Base-by-base conservation (phyloP, 1,140 invertebrate genomes). In the Nasonia longicornis region DNA sequence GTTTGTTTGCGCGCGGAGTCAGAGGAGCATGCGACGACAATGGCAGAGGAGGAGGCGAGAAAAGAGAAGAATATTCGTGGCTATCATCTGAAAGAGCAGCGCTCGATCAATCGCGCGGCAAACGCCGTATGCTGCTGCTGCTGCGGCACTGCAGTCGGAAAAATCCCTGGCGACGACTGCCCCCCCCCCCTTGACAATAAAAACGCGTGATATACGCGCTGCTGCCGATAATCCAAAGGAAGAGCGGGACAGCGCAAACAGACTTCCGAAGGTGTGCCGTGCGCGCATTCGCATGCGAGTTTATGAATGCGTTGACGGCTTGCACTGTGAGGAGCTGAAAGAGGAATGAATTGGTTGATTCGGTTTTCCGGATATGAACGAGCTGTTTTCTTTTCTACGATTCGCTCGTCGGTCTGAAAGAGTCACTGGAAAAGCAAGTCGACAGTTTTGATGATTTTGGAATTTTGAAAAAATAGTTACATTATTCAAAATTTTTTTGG, bases 211-310 rank as follows among this genome's bases (percentile, higher is more conserved):
- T 69, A 42, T 77, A 42, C 63, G 16, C 22, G 2, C 63, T 69
- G 2, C 76, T n/a, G 20, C 22, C 66, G 42, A 77, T 76, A 76
- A 76, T 63, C 74, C 52, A 20, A 0, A 58, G 20, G 52, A 31
- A 66, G n/a, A n/a, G 26, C 22, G 22, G 64, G 64, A 69, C 64
- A 77, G 16, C 10, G 66, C 66, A 77, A 77, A 77, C 42, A 77
- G n/a, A 29, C n/a, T 67, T 67, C 22, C 64, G 52, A 58, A 58
- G 52, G 52, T 58, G 52, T n/a, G n/a, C 22, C 4, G 0, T 26
- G 22, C 64, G 11, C 12, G 31, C 48, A 38, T 38, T 22, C 64
- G 45, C 58, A 31, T 29, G 29, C 22, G 12, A 67, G 26, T 67
- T 26, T 38, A 31, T 75, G 48, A 16, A 29, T 58, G n/a, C 31